Percentiles rank a stretch among this genome's conserved stretches.
phyloP scores from a whole-genome alignment of 2,797 vertebrate genomes.

The Sphenodon punctatus region DNA sequence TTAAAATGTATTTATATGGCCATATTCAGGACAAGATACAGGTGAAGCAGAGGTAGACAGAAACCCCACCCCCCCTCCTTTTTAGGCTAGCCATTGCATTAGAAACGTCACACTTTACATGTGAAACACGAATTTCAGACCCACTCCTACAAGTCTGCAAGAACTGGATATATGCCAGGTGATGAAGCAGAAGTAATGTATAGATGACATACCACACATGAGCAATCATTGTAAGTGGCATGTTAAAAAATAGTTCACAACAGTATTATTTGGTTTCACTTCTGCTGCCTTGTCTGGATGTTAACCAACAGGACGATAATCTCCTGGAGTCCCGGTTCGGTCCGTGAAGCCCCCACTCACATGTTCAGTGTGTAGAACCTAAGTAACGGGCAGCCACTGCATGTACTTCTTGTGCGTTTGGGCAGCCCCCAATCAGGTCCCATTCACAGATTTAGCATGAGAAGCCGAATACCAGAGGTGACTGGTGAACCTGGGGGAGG shows the following conservation, averaged over 20 bases:
- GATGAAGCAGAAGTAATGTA: neutral
- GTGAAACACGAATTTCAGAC: neutral
- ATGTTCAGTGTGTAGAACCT: too few species aligned
- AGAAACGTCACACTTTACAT: neutral
- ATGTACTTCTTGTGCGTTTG: too few species aligned
- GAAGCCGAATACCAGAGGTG: too few species aligned
- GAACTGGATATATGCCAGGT: neutral
- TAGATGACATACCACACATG: neutral
- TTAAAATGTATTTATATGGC: conserved; percentile 45
- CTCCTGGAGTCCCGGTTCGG: too few species aligned
- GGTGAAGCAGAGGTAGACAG: conserved; percentile 34
- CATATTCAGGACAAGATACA: conserved; percentile 17
- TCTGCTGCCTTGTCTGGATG: neutral
- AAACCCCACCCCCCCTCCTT: conserved; percentile 24
- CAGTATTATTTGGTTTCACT: neutral
- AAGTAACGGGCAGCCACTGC: too few species aligned
- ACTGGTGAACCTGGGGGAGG: too few species aligned
- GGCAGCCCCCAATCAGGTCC: too few species aligned
- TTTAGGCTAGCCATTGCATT: neutral
- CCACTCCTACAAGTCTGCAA: neutral
- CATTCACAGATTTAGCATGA: too few species aligned
- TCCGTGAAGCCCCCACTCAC: too few species aligned
- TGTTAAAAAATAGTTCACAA: neutral
- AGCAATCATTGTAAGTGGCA: neutral
- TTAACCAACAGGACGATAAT: too few species aligned